Conservation (phyloP, 2,888 invertebrate species). For the Hofmannophila pseudospretella region DNA sequence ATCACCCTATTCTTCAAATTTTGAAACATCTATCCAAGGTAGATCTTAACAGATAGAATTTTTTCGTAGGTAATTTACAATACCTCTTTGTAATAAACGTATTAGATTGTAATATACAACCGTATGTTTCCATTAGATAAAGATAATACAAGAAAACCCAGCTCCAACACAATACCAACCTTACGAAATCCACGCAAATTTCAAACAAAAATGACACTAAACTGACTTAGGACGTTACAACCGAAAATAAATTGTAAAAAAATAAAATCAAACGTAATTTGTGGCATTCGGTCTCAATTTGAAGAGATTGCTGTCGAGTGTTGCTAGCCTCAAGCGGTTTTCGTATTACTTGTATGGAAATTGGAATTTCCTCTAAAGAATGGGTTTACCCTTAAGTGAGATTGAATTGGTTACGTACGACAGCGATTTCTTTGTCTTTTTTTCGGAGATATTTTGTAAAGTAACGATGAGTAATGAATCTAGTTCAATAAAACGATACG, state of each 20-base stretch:
- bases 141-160: constrained; percentile 16
- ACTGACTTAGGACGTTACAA: constrained; percentile 26
- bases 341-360: constrained; percentile 26
- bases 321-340: constrained; percentile 21
- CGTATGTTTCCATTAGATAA: constrained; percentile 31
- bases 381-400: constrained; percentile 28
- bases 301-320: constrained; percentile 25
- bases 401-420: constrained; percentile 23
- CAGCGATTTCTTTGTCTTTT: constrained; percentile 14
- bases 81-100: too few species aligned
- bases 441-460: constrained; percentile 10
- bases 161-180: constrained; percentile 7
- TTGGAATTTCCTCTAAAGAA: constrained; percentile 24
- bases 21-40: too few species aligned
- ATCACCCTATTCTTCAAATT: too few species aligned
- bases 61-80: too few species aligned
- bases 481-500: too few species aligned
- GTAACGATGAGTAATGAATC: too few species aligned
- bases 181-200: constrained; percentile 10
- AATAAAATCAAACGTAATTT: constrained; percentile 71
- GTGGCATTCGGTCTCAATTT: constrained; percentile 58
- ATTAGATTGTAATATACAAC: constrained; percentile 3
- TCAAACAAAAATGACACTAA: constrained; percentile 10
- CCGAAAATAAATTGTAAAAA: constrained; percentile 65
- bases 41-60: too few species aligned